Evolutionary conservation across 2,888 invertebrate genomes (phyloP).

Genomic region (Pterobdella sp.): DNA sequence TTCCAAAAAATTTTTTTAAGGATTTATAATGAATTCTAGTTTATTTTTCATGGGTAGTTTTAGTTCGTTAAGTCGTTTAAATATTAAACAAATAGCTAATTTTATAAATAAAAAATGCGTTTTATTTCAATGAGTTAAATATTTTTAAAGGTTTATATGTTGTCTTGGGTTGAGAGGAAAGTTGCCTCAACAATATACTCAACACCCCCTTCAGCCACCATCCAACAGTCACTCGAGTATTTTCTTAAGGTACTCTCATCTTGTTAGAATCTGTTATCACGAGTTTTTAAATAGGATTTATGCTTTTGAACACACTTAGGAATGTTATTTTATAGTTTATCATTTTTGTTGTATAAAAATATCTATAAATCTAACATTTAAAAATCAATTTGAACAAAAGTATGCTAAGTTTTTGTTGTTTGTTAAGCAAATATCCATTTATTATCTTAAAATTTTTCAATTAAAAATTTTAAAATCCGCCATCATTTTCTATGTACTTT

Average conservation of each 20-base stretch:
- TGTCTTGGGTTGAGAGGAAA: conserved; percentile 63
- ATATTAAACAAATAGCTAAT: not conserved
- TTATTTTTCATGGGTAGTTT: not conserved
- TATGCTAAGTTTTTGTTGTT: too few relatives aligned
- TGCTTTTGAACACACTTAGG: too few relatives aligned
- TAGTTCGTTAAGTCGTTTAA: not conserved
- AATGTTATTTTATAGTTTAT: too few relatives aligned
- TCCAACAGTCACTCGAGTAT: conserved; percentile 58
- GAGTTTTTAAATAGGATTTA: not conserved
- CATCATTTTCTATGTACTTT: too few relatives aligned
- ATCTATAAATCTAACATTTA: too few relatives aligned
- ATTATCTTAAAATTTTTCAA: too few relatives aligned
- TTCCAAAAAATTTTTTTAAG: not conserved
- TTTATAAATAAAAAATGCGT: too few relatives aligned
- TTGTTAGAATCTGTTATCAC: conserved; percentile 3
- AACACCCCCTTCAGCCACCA: conserved; percentile 59
- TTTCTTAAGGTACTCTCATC: conserved; percentile 44
- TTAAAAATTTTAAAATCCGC: too few relatives aligned
- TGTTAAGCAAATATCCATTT: too few relatives aligned
- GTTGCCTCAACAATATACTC: conserved; percentile 61
- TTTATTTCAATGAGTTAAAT: too few relatives aligned
- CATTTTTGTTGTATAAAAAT: too few relatives aligned
- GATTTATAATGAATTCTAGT: not conserved
- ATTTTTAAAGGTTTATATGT: conserved; percentile 54
- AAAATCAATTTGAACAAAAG: too few relatives aligned